Conservation (phyloP, 2,113 vertebrate genomes). For the Limanda limanda region DNA sequence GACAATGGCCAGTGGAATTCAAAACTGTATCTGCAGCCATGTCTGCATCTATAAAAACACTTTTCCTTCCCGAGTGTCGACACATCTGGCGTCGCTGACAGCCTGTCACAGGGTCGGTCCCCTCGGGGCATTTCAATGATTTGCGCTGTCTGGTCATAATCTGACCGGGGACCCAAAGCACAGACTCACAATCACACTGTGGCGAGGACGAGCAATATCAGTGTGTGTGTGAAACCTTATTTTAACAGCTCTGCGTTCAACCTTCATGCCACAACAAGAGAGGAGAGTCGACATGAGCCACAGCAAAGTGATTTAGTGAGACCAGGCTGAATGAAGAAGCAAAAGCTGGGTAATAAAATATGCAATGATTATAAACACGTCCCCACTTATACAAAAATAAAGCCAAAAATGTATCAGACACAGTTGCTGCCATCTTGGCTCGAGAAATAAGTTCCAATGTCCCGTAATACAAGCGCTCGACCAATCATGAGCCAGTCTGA, state of each 20-base stretch:
- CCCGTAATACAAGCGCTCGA: no score
- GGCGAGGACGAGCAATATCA: background rate
- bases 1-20: no score
- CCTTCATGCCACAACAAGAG: background rate
- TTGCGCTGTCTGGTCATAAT: conserved; percentile 30
- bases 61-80: conserved; percentile 32
- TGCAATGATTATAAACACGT: no score
- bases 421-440: no score
- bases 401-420: no score
- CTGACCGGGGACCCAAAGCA: conserved; percentile 14
- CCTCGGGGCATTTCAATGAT: conserved; percentile 22
- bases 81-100: conserved; percentile 42
- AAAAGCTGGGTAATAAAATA: background rate
- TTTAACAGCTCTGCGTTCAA: background rate
- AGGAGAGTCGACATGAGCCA: background rate
- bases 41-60: conserved; percentile 25
- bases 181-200: background rate
- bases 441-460: no score
- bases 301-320: background rate
- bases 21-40: conserved; percentile 6
- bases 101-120: conserved; percentile 17
- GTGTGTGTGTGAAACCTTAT: no score
- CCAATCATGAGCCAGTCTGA: no score
- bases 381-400: no score
- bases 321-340: no score